Conservation (phyloP, 2,113 vertebrate species). For the Amblyornis subalaris region DNA sequence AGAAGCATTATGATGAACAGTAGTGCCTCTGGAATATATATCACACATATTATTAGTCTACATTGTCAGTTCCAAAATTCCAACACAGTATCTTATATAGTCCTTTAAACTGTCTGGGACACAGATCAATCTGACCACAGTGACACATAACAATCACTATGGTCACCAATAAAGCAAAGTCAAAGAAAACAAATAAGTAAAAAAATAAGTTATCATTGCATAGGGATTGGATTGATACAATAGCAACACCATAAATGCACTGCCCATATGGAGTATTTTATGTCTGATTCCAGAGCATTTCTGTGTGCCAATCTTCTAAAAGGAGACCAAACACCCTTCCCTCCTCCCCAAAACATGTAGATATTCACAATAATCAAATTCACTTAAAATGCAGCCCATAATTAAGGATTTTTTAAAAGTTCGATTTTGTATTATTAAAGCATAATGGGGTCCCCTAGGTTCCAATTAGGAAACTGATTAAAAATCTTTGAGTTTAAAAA, state of each 20-base stretch:
- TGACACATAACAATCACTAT: not conserved
- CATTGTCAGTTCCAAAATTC: not conserved
- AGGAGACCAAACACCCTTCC: not conserved
- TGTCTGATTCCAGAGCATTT: not conserved
- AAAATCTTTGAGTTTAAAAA: slow-evolving; percentile 58
- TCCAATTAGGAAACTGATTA: slow-evolving; percentile 69
- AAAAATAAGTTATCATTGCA: not conserved
- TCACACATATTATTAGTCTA: not conserved
- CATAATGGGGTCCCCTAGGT: slow-evolving; percentile 61
- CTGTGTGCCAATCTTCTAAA: not conserved
- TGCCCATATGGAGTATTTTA: slow-evolving; percentile 23
- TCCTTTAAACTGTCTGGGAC: not conserved
- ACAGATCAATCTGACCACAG: not conserved
- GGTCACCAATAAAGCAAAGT: not conserved
- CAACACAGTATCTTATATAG: not conserved
- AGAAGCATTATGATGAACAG: not conserved
- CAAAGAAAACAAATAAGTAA: not conserved
- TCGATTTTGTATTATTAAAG: slow-evolving; percentile 73
- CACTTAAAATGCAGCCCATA: slow-evolving; percentile 61
- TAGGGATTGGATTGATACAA: not conserved
- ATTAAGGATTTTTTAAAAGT: slow-evolving; percentile 64
- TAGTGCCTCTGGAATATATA: not conserved
- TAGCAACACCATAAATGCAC: not conserved
- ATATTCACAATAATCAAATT: slow-evolving; percentile 35
- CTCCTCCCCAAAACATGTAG: not conserved